These are phyloP conservation scores for Brenthis ino DNA, from an alignment of 2,888 invertebrate genomes.

Conservation along the genomic window DNA sequence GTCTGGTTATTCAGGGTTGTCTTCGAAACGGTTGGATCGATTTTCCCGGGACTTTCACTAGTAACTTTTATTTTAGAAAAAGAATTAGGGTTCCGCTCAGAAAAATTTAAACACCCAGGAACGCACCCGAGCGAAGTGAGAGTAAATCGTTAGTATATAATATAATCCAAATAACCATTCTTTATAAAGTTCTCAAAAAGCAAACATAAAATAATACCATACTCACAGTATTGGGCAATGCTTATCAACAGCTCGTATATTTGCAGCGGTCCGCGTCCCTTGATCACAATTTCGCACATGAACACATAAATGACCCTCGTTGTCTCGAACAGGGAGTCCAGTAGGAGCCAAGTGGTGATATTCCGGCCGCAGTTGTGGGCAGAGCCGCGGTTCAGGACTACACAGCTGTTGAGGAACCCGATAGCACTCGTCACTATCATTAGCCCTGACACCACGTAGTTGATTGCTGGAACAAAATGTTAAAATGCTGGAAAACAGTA, in stretches of 20 bases:
- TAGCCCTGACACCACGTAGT: slow-evolving; percentile 67
- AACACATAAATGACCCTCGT: slow-evolving; percentile 71
- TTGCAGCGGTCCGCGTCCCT: slow-evolving; percentile 62
- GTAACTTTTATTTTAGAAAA: no score
- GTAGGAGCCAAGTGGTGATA: slow-evolving; percentile 69
- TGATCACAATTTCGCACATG: slow-evolving; percentile 63
- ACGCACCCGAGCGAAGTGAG: no score
- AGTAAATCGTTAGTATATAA: no score
- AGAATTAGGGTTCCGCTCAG: no score
- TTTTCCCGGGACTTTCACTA: no score
- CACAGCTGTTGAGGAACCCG: slow-evolving; percentile 69
- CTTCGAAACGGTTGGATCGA: no score
- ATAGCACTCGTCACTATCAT: slow-evolving; percentile 64
- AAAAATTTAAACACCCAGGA: no score
- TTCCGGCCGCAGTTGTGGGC: slow-evolving; percentile 56
- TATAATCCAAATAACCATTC: no score
- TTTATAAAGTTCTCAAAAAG: background rate
- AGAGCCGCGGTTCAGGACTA: slow-evolving; percentile 62
- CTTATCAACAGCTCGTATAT: slow-evolving; percentile 67
- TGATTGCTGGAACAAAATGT: slow-evolving; percentile 54
- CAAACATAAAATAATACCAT: slow-evolving; percentile 6
- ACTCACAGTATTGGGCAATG: slow-evolving; percentile 66
- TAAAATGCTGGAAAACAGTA: slow-evolving; percentile 1
- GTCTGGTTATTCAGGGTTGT: no score
- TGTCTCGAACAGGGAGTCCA: slow-evolving; percentile 74